Base-by-base conservation (phyloP, 2,797 vertebrate species). In the Petrocephalus schoutedeni region DNA sequence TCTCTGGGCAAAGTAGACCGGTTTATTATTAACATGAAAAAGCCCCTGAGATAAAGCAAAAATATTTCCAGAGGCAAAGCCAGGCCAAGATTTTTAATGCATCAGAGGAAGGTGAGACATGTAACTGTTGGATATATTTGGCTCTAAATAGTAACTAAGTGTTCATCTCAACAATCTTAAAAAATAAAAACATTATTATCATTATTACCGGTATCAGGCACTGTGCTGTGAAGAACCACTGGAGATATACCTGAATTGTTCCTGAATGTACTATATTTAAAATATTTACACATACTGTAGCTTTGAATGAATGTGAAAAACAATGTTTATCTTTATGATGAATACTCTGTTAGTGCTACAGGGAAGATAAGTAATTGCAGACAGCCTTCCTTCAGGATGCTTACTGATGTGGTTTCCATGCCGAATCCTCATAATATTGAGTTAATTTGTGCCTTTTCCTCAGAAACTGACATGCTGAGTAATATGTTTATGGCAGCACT, bases 21-120 rank as follows among this genome's bases (percentile, higher is more conserved):
- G 12, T 83, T 45, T 45, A 82, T 85, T 82, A 57, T 82, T 85
- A 87, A 54, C 61, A 85, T 32, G 85, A 71, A 87, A 51, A 77
- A 90, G 67, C 71, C 19, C 28, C 61, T 49, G 41, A 61, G 54
- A 85, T 85, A 85, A 82, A 67, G 64, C 12, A 67, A 67, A 67
- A 32, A 67, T 67, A 14, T 67, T 67, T 10, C 64, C 12, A 67
- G 23, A 12, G 61, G 61, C 61, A 64, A 64, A 61, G 59, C 8
- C 59, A 61, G 21, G 59, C n/a, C 21, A 61, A 23, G 59, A 61
- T 61, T 23, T 23, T 61, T 61, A 61, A 7, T 23, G 59, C 21
- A 0, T 61, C 2, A 61, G 59, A 10, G 28, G 28, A 64, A 64
- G 8, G 21, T 3, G 3, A 23, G 9, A 21, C 8, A 28, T 64